Conservation (phyloP, 2,113 vertebrate species). For the Phocoena sinus region DNA sequence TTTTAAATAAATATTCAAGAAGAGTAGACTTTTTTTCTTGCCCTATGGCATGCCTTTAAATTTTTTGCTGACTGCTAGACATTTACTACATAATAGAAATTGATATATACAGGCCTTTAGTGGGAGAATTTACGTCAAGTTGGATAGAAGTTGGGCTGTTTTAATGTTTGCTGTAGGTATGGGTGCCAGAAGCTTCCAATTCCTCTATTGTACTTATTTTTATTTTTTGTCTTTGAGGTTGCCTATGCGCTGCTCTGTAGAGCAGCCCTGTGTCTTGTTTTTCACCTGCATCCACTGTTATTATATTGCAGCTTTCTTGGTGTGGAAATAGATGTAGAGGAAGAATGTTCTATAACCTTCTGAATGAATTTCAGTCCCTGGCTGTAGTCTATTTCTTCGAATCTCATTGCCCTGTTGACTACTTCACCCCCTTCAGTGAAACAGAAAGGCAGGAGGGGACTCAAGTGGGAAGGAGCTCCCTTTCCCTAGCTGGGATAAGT, state of each 20-base stretch:
- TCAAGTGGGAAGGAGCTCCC: not conserved
- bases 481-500: not conserved
- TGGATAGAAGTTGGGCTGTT: not conserved
- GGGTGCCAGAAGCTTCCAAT: not conserved
- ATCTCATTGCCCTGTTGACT: not conserved
- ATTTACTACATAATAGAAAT: not conserved
- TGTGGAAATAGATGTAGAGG: not conserved
- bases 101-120: not conserved
- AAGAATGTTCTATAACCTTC: not conserved
- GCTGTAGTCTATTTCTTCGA: not conserved
- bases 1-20: not conserved
- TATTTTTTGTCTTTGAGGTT: not conserved
- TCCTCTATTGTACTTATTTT: not conserved
- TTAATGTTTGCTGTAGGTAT: not conserved
- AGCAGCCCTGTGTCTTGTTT: not conserved
- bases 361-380: not conserved
- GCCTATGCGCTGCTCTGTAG: not conserved
- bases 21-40: not conserved
- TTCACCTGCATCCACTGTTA: not conserved
- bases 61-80: not conserved
- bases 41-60: not conserved
- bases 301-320: not conserved
- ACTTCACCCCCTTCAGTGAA: fast-evolving
- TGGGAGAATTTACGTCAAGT: not conserved
- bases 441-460: not conserved